A percentile compares a stretch with the other conserved stretches of the same genome.
phyloP scores from a whole-genome alignment of 2,113 vertebrate species.

The Xiphorhynchus elegans region DNA sequence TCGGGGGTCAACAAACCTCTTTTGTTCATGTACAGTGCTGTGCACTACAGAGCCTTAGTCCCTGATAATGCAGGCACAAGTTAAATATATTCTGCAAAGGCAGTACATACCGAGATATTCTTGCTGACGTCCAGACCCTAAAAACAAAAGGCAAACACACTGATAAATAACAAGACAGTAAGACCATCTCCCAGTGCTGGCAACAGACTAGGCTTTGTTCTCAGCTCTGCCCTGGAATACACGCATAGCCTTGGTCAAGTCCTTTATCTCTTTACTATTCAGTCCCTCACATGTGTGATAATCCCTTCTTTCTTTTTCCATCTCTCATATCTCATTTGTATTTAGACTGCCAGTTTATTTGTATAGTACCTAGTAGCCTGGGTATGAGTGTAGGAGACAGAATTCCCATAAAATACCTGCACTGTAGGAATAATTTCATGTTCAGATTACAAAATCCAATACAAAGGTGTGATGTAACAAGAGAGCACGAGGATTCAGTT shows the following conservation, averaged over 20 bases:
- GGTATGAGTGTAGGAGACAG: background rate
- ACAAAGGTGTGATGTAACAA: background rate
- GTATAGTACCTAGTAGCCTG: background rate
- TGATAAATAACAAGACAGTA: background rate
- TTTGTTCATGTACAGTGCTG: background rate
- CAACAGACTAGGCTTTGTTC: background rate
- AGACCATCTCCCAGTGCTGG: background rate
- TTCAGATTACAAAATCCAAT: background rate
- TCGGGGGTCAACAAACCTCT: background rate
- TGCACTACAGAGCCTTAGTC: background rate
- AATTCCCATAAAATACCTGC: background rate
- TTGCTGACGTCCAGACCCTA: constrained; percentile 13
- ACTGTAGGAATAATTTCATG: background rate
- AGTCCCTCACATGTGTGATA: background rate
- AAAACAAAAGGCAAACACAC: background rate
- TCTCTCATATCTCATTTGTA: background rate
- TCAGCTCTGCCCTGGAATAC: background rate
- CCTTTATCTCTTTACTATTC: background rate
- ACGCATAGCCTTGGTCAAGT: background rate
- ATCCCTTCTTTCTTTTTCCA: background rate
- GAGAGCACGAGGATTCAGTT: background rate
- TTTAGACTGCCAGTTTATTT: background rate
- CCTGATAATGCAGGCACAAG: background rate
- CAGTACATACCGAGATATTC: constrained; percentile 41
- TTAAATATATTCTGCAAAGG: background rate